Conservation (phyloP, 2,888 invertebrate species). For the Prionchulus punctatus region DNA sequence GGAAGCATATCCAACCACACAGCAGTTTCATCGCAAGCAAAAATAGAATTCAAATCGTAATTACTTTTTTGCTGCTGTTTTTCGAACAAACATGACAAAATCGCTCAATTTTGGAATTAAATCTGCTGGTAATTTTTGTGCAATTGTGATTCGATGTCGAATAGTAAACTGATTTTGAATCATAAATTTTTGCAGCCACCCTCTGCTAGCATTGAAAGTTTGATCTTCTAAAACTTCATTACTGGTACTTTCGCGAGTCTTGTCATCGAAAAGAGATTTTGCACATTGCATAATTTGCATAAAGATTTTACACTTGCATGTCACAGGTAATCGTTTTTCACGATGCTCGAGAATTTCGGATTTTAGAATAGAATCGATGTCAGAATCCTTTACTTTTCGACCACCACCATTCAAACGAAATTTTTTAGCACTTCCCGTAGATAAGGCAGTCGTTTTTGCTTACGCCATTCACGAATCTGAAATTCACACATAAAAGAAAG, state of each 20-base stretch:
- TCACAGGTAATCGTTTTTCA: not conserved
- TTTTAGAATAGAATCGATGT: too few species aligned
- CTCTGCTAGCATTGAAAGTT: not conserved
- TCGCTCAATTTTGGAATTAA: not conserved
- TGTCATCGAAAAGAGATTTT: not conserved
- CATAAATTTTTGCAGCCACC: not conserved
- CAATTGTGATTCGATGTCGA: not conserved
- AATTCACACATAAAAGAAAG: too few species aligned
- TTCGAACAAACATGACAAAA: not conserved
- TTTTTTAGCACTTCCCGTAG: too few species aligned
- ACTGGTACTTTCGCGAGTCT: too few species aligned
- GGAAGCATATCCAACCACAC: not conserved
- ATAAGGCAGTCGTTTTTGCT: too few species aligned
- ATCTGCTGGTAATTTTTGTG: not conserved
- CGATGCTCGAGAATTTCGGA: too few species aligned
- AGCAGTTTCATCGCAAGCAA: not conserved
- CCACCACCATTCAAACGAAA: too few species aligned
- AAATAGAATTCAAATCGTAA: too few species aligned
- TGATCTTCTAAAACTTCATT: too few species aligned
- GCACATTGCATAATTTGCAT: constrained; percentile 1
- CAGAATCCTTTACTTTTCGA: too few species aligned
- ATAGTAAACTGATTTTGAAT: not conserved
- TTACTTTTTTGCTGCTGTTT: not conserved
- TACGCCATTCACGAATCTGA: too few species aligned
- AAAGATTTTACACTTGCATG: not conserved